These are phyloP conservation scores for Percopsis transmontana DNA, from an alignment of 2,113 vertebrate species.

Conservation along the genomic window DNA sequence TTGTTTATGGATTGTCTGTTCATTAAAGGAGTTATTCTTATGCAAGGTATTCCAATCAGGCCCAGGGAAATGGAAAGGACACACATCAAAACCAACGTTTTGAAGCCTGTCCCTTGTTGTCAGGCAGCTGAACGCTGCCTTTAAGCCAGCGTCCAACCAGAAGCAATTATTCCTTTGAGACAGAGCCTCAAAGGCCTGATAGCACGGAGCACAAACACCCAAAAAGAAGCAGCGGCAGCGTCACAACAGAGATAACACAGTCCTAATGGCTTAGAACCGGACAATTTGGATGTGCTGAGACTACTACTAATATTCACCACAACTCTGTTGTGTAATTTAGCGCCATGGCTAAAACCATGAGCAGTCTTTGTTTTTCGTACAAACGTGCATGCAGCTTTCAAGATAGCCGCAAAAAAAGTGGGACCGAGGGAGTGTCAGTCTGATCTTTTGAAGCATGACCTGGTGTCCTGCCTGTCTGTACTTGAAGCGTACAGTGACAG, in stretches of 20 bases:
- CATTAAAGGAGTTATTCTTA: constrained; percentile 24
- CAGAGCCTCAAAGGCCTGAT: not conserved
- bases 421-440: constrained; percentile 4
- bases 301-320: not conserved
- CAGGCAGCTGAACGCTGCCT: constrained; percentile 19
- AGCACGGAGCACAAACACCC: not conserved
- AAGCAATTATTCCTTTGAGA: constrained; percentile 9
- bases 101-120: constrained; percentile 41
- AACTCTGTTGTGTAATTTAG: not conserved
- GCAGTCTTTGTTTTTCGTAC: constrained; percentile 8
- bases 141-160: constrained; percentile 23
- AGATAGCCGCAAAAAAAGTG: constrained; percentile 4
- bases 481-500: constrained; percentile 32
- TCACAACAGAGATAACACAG: constrained; percentile 11
- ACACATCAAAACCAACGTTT: not conserved
- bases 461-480: constrained; percentile 24
- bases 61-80: not conserved
- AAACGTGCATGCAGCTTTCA: not conserved
- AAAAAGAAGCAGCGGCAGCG: constrained; percentile 16
- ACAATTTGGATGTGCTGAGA: not conserved
- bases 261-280: constrained; percentile 11
- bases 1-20: constrained; percentile 28
- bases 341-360: not conserved
- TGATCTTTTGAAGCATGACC: constrained; percentile 22
- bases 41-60: constrained; percentile 14